Base-by-base conservation (phyloP, 2,113 vertebrate genomes). In the Stigmatopora nigra region DNA sequence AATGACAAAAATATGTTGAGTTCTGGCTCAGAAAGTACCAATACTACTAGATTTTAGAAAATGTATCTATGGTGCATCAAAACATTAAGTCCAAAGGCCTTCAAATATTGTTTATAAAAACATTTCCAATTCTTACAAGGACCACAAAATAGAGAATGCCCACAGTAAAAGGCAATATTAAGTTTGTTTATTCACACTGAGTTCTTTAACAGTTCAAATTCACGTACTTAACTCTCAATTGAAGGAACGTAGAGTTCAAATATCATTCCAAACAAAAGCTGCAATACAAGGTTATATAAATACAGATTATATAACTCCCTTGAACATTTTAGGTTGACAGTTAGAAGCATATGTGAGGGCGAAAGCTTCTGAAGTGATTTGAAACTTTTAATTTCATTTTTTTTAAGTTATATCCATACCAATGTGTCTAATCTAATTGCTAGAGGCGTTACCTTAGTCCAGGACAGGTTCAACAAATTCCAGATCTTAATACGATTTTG, bases 271-370 rank as follows among this genome's bases (percentile, higher is more conserved):
- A n/a, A 2, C 15, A 58, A 17, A 35, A 2, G 31, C 57, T 38
- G 35, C 57, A 59, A 19, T 38, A 59, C 38, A n/a, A 17, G 4
- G 36, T 59, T 59, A 59, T 38, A 41, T 59, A 59, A 59, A 41
- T 10, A 16, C 3, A 12, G 17, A n/a, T 59, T 59, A 38, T 59
- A 59, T 59, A 59, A 59, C 35, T 9, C 15, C 57, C 36, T 16
- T 59, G 35, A 59, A 41, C 57, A 38, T n/a, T 59, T 59, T 59
- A 12, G 36, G 35, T 3, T 19, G 4, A 15, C 3, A 31, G 1
- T 31, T 3, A 38, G 7, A 10, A 38, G 16, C 31, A 58, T 3
- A 17, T 59, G 31, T 41, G 38, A 7, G 57, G 35, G 19, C 57
- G n/a, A 38, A 16, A 41, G 20, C 51, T 11, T 53, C 22, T 53